A percentile compares a stretch with the other conserved stretches of the same genome.
Conservation (phyloP, 1,140 invertebrate species). For the Lepidotrigona ventralis region DNA sequence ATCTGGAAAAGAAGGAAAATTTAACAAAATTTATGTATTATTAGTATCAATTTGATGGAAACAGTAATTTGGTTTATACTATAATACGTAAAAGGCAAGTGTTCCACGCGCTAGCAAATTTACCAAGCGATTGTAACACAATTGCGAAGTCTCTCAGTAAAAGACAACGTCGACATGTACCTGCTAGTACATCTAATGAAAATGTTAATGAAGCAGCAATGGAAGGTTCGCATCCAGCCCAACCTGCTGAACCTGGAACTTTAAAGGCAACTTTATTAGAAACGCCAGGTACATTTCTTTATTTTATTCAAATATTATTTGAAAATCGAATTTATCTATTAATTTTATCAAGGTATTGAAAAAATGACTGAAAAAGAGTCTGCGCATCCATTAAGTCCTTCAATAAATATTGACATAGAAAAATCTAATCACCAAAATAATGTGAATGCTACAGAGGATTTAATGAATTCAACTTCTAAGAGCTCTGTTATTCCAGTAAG, state of each 20-base stretch:
- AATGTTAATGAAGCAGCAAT: slow-evolving; percentile 84
- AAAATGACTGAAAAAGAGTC: slow-evolving; percentile 97
- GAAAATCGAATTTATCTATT: background rate
- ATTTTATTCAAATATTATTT: background rate
- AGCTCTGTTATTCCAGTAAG: slow-evolving; percentile 74
- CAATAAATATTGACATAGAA: slow-evolving; percentile 66
- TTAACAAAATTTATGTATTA: slow-evolving; percentile 38
- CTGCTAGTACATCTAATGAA: slow-evolving; percentile 75
- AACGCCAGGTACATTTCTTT: slow-evolving; percentile 84
- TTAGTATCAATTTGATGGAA: slow-evolving; percentile 99
- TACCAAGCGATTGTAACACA: slow-evolving; percentile 94
- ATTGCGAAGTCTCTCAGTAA: slow-evolving; percentile 92
- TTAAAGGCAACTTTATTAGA: slow-evolving; percentile 94
- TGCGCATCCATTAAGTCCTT: slow-evolving; percentile 85
- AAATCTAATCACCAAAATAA: slow-evolving; percentile 62
- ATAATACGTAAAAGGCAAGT: slow-evolving; percentile 99
- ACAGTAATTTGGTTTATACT: slow-evolving; percentile 99
- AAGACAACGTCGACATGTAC: slow-evolving; percentile 81
- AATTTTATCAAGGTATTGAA: slow-evolving; percentile 84
- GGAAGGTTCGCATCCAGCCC: slow-evolving; percentile 92
- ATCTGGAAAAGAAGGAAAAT: background rate
- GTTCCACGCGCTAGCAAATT: slow-evolving; percentile 97
- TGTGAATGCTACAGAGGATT: slow-evolving; percentile 43
- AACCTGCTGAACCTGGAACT: slow-evolving; percentile 94
- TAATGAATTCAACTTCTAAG: slow-evolving; percentile 53